phyloP scores from a whole-genome alignment of 2,888 invertebrate genomes.

The Hermodice carunculata region DNA sequence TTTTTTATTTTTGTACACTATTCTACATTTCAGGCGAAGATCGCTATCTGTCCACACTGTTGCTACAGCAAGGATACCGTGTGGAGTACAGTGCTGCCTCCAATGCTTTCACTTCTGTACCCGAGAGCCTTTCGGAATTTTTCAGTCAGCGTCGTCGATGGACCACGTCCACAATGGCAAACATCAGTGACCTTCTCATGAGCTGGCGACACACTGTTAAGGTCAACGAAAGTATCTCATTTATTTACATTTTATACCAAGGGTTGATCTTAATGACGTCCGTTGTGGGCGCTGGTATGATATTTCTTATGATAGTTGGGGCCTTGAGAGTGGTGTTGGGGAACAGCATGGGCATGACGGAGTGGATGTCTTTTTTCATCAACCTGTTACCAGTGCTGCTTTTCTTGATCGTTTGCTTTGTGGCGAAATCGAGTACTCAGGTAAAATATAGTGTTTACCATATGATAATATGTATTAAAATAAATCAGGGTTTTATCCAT shows the following conservation, averaged over 20 bases:
- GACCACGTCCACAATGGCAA: conserved; percentile 99
- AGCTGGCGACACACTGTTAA: conserved; percentile 91
- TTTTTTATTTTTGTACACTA: no score
- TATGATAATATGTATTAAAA: no score
- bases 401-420: conserved; percentile 61
- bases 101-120: conserved; percentile 97
- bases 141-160: conserved; percentile 99
- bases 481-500: no score
- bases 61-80: conserved; percentile 96
- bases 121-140: conserved; percentile 95
- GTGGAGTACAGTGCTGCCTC: conserved; percentile 99
- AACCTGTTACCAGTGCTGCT: conserved; percentile 58
- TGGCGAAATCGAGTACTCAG: conserved; percentile 73
- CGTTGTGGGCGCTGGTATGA: conserved; percentile 13
- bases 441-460: no score
- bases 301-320: conserved; percentile 20
- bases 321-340: conserved; percentile 42
- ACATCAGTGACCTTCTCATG: conserved; percentile 89
- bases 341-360: no score
- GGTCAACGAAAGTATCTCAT: conserved; percentile 94
- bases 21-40: conserved; percentile 93
- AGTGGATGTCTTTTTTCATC: conserved; percentile 80
- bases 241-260: conserved; percentile 62
- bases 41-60: conserved; percentile 96
- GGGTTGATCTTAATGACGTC: neutral